Evolutionary conservation across 2,113 vertebrate genomes (phyloP), one percentile per base, ranked within the genome.

Genomic region (Scopus umbretta): DNA sequence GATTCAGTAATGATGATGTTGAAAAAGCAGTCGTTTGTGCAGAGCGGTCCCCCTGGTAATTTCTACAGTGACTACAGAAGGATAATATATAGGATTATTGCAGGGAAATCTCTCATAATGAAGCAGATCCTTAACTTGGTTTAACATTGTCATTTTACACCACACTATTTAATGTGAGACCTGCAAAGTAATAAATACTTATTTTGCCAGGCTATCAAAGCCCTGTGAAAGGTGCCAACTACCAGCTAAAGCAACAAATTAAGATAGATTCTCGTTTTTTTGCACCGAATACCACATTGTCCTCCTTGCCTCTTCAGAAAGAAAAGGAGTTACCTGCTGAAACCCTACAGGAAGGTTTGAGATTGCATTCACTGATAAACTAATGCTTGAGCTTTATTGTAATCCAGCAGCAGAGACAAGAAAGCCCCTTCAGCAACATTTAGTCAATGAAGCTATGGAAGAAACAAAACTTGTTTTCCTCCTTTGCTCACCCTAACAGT

Each of bases 131-230:
- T 95, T 94, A 58, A 89, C 80, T 89, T 4, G 56, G 56, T 40
- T 22, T 92, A 94, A 81, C 91, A 78, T 25, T 67, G 92, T n/a
- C 83, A 32, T 96, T 95, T 91, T 45, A 55, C 59, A 92, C 53
- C 17, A 11, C 8, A 0, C 80, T 90, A 53, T 43, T 93, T 88
- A 94, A 87, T 2, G 6, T 2, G 5, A 87, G 78, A 26, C 30
- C 92, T 45, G 43, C 78, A 29, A 32, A 78, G 87, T 20, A 47
- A 78, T 62, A 79, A 84, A 91, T 88, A 66, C 75, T 83, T 40
- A 74, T 87, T 71, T 4, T 81, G 91, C 83, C 81, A 45, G 67
- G 55, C 1, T 47, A 38, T n/a, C 79, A 55, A n/a, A 89, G 88
- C 76, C 67, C 80, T 11, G 19, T 1, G 79, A 96, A 95, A 95